Base-by-base conservation (phyloP, 2,113 vertebrate genomes). In the Nibea coibor region DNA sequence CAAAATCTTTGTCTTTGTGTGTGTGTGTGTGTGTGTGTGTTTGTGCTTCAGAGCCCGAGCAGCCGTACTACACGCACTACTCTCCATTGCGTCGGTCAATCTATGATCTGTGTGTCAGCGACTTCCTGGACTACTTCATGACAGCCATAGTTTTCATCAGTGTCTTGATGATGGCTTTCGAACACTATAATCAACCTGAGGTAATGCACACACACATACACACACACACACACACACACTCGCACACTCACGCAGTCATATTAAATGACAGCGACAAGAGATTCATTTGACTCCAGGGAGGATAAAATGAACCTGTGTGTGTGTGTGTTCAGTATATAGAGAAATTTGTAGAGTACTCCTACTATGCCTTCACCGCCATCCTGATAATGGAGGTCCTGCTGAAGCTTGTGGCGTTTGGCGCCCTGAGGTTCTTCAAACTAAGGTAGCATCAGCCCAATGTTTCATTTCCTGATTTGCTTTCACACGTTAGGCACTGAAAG, bases 351-450 rank as follows among this genome's bases (percentile, higher is more conserved):
- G 71, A 68, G 16, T 58, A 50, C 22, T 59, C 53, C 8, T 61
- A 17, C 28, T 53, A 22, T 5, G 70, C 61, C 28, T 50, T 59
- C 22, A 81, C 71, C 0, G 6, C 19, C 35, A 17, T 74, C 51
- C 48, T 68, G 11, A 12, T 68, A 17, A 0, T 53, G 0, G 63
- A 74, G 51, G 9, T 74, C 43, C 11, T 67, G 2, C 45, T 81
- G 12, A 81, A 81, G 31, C 3, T 81, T 2, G 43, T 74, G 45
- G 70, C 43, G 1, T 81, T 81, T 43, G 78, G 70, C 5, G 3
- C 4, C 1, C 11, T 1, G 43, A 59, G 54, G 10, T 81, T 73
- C 53, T 12, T 73, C 0, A 19, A n/a, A 43, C 43, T 26, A 62
- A 51, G 70, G 78, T 81, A 35, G 6, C 6, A 2, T 11, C 10